phyloP scores from a whole-genome alignment of 2,113 vertebrate species.

The Myxocyprinus asiaticus region DNA sequence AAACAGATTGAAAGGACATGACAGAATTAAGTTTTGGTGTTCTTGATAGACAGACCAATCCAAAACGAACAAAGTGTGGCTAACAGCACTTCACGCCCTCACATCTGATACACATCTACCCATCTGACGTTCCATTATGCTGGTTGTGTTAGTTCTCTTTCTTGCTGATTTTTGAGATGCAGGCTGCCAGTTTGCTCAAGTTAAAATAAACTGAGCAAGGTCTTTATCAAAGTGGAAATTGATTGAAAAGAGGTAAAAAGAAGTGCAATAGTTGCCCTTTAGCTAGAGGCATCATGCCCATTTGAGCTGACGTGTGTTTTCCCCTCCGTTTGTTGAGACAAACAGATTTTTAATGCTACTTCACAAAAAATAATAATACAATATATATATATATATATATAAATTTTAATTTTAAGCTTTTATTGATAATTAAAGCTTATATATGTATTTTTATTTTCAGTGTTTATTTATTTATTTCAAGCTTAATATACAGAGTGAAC shows the following conservation, averaged over 20 bases:
- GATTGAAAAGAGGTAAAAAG: conserved; percentile 7
- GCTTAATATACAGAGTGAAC: too few relatives aligned
- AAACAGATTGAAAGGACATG: conserved; percentile 21
- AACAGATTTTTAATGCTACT: too few relatives aligned
- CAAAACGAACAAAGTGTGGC: conserved; percentile 20
- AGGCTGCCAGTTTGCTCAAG: conserved; percentile 30
- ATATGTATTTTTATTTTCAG: too few relatives aligned
- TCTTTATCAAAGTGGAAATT: conserved; percentile 7
- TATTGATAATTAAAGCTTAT: too few relatives aligned
- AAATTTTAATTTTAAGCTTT: too few relatives aligned
- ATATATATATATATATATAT: too few relatives aligned
- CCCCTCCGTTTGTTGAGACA: too few relatives aligned
- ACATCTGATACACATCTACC: conserved; percentile 39
- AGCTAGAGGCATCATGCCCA: too few relatives aligned
- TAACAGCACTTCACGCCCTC: conserved; percentile 42
- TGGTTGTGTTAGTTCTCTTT: conserved; percentile 35
- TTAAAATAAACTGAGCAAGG: conserved; percentile 24
- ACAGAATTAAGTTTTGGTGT: conserved; percentile 11
- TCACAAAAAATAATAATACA: too few relatives aligned
- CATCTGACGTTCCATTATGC: conserved; percentile 41
- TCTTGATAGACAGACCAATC: conserved; percentile 28
- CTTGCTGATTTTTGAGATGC: conserved; percentile 26
- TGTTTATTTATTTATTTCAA: too few relatives aligned
- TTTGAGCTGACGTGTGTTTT: too few relatives aligned
- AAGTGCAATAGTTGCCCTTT: not conserved